Evolutionary conservation across 2,888 invertebrate species (phyloP), one percentile per base, ranked within the genome.

Genomic region (Scotopteryx bipunctaria): DNA sequence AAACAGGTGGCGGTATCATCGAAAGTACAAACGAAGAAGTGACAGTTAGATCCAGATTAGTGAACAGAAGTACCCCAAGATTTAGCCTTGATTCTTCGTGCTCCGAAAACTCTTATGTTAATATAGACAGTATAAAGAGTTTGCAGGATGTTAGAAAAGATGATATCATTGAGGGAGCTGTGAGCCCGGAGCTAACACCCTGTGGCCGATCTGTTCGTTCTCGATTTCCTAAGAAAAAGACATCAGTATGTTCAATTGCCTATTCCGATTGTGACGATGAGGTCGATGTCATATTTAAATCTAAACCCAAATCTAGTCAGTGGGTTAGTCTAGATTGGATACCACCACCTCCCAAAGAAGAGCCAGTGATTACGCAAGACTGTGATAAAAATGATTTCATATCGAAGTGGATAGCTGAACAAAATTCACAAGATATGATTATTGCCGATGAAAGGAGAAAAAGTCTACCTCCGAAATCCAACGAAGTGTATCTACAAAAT

Each of bases 31-130:
- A 61, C 59, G 86, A 88, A 63, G 88, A 86, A 66, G 71, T 83
- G 57, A 75, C 76, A 59, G 71, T 84, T 71, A 83, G 83, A 67
- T 79, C 85, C 67, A 87, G 82, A 71, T 71, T 78, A 64, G 64
- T 80, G 59, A 81, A 85, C 66, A 81, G 85, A 77, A 83, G 74
- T 76, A 80, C 83, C 55, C 86, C 87, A 74, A 84, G 91, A 68
- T 86, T 91, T 76, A 91, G 91, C 78, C 77, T 91, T 64, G 91
- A 91, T 78, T 91, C 91, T 77, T 89, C 88, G 61, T 87, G 90
- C 88, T 91, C 91, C 83, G 91, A 91, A 83, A 91, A 90, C 84
- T 90, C 89, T 83, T 91, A 91, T 73, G 90, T 90, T 66, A 91
- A 91, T 77, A 88, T 91, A 72, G 91, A 91, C 64, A 79, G 85